Percentiles rank a stretch among this genome's conserved stretches.
phyloP scores from a whole-genome alignment of 2,888 invertebrate species.

The Sepiola atlantica region DNA sequence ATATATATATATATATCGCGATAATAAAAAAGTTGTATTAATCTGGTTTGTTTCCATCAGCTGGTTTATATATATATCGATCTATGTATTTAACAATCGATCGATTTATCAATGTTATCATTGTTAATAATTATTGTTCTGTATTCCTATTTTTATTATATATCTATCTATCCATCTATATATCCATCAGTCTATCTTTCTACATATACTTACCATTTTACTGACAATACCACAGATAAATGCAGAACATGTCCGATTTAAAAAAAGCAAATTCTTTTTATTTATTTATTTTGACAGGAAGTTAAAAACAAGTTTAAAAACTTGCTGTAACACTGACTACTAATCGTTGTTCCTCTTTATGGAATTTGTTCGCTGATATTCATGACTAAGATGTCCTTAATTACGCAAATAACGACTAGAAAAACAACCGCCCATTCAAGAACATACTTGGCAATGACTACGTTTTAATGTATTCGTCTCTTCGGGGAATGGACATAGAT shows the following conservation, averaged over 20 bases:
- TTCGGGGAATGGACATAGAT: neutral
- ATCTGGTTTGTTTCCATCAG: neutral
- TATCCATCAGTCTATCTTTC: neutral
- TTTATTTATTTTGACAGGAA: neutral
- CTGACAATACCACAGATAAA: neutral
- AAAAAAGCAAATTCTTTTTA: neutral
- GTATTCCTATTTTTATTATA: too few relatives aligned
- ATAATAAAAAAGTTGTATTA: too few relatives aligned
- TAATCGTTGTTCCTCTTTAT: neutral
- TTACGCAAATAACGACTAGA: neutral
- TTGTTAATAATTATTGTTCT: too few relatives aligned
- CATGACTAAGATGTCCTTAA: neutral
- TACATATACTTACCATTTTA: neutral
- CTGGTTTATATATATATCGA: too few relatives aligned
- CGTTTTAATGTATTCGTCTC: neutral
- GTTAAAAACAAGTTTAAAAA: neutral
- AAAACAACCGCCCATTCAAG: neutral
- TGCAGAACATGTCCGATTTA: conserved; percentile 32
- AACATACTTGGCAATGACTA: neutral
- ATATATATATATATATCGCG: too few relatives aligned
- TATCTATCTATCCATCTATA: neutral
- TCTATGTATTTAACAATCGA: too few relatives aligned
- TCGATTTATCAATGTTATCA: too few relatives aligned
- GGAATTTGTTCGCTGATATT: neutral
- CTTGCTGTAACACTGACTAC: neutral